phyloP scores from a whole-genome alignment of 2,888 invertebrate species.

The Lasioglossum pauxillum region DNA sequence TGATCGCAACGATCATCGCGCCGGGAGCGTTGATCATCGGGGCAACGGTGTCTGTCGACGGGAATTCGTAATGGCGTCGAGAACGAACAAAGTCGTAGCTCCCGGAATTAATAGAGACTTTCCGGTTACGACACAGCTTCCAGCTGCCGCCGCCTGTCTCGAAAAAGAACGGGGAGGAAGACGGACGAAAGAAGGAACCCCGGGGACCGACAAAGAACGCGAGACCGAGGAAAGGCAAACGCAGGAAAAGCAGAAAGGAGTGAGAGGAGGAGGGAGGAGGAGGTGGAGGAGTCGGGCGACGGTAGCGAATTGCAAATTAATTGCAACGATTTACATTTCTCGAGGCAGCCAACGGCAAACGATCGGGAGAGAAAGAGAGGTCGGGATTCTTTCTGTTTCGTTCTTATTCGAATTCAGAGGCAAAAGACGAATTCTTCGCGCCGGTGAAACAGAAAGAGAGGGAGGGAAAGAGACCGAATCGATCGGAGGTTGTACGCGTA shows the following conservation, averaged over 20 bases:
- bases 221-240: conserved; percentile 16
- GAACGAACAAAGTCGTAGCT: conserved; percentile 24
- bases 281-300: conserved; percentile 36
- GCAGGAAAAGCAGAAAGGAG: conserved; percentile 38
- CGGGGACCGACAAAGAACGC: conserved; percentile 4
- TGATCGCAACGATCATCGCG: background rate
- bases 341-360: conserved; percentile 31
- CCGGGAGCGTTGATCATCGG: background rate
- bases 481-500: conserved; percentile 7
- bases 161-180: conserved; percentile 26
- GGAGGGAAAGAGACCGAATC: background rate
- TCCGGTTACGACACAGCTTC: conserved; percentile 46
- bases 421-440: background rate
- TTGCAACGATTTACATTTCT: conserved; percentile 81
- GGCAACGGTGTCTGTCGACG: background rate
- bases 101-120: conserved; percentile 56
- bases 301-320: conserved; percentile 81
- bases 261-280: background rate
- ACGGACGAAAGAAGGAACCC: conserved; percentile 40
- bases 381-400: background rate
- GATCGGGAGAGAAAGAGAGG: conserved; percentile 32
- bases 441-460: background rate
- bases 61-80: background rate
- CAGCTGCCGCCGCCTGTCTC: conserved; percentile 66
- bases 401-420: background rate